Base-by-base conservation (phyloP, 1,140 invertebrate genomes). In the Caerostris darwini region DNA sequence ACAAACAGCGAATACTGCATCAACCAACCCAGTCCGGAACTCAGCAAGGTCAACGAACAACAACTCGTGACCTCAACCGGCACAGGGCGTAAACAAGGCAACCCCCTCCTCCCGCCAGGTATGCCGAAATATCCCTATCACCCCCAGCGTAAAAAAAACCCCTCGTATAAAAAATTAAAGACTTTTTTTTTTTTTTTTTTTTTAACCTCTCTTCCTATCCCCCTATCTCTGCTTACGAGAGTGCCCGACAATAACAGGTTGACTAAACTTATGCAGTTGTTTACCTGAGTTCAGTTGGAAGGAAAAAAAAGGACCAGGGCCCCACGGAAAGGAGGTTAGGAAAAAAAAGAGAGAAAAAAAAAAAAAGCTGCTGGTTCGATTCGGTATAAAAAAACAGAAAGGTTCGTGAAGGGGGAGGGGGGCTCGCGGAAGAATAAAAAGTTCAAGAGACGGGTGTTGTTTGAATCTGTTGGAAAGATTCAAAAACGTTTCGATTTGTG, bases 251-350 rank as follows among this genome's bases (percentile, higher is more conserved):
- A 94, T 94, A 94, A 94, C 92, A 94, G 92, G 92, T 94, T 88
- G 92, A 88, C 92, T 94, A 89, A 89, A 94, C 92, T 94, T 94
- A 94, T 94, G 92, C 92, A 94, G 92, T 94, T 94, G 92, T 94
- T 94, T 94, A 94, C 85, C 92, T 94, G 91, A 83, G 81, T 90
- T 58, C 53, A 53, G 77, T 83, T 34, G 50, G 71, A 69, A 59
- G 50, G 61, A 71, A 93, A 93, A 93, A 61, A 50, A 67, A 58
- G 90, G 50, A 17, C 57, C 10, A n/a, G 86, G 85, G 92, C 85
- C 92, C 85, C 92, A 81, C 56, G 56, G 85, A 88, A 93, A 93
- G 83, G 85, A 93, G 92, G 92, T 93, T 93, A 93, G 34, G 34
- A 34, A 34, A 34, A 34, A 34, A 34, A 34, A 34, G 34, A 34